Base-by-base conservation (phyloP, 2,888 invertebrate genomes). In the Cremastinae sp. region DNA sequence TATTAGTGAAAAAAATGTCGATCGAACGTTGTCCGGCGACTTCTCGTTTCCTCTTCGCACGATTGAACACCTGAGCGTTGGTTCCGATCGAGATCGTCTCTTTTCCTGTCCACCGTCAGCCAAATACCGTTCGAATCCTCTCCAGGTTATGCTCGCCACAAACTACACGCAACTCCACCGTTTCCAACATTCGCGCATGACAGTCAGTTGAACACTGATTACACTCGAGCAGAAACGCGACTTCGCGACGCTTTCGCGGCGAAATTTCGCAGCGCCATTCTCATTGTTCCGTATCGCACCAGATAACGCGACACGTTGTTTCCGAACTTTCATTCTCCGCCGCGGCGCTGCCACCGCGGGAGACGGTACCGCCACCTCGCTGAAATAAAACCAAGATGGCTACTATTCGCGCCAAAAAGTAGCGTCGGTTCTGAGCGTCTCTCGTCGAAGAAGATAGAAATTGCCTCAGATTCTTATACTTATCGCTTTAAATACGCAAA, bases 161-260 rank as follows among this genome's bases (percentile, higher is more conserved):
- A 73, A 70, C 74, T 75, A 49, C 71, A 75, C 66, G 71, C 59
- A 71, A 75, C 66, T 66, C 66, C 62, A 66, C 20, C 62, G 3
- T 41, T 12, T n/a, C 47, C 53, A 51, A 45, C 20, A 34, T 73
- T 65, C 28, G 69, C 47, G 47, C 47, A 38, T 47, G 47, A 47
- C 38, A 56, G 34, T 61, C 51, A 16, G 49, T 53, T 73, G 58
- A n/a, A 49, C 8, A 65, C 56, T 59, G 22, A 41, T 1, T 61
- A 47, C 36, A 41, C 12, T 16, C 7, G 41, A 38, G 14, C 53
- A 73, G 76, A 70, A 20, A 8, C 20, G 47, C 36, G 12, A 73
- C 62, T 38, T 51, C 12, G 12, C 20, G n/a, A 16, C 28, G 14
- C 22, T 12, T 38, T 34, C 2, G 49, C 9, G 14, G 9, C 20